Base-by-base conservation (phyloP, 2,797 vertebrate genomes). In the Syncerus caffer region DNA sequence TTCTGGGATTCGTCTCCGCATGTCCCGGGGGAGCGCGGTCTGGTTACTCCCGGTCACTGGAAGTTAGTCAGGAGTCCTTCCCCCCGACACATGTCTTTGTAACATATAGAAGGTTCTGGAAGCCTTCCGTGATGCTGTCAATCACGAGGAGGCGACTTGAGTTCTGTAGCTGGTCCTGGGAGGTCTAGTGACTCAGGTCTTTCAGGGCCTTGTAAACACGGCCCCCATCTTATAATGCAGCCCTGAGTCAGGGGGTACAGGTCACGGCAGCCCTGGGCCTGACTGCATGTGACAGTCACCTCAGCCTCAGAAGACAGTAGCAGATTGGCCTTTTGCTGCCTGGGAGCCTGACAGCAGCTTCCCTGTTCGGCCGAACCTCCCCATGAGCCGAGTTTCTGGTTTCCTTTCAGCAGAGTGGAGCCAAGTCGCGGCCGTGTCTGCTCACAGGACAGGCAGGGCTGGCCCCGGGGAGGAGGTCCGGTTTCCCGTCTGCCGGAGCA, bases 21-120 rank as follows among this genome's bases (percentile, higher is more conserved):
- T 21, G 84, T 94, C 86, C 88, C 15, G 1, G 85, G 31, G 92
- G 85, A 67, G 29, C 2, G 0, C 42, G 27, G 38, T 11, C 3
- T 4, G 83, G 67, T 86, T 71, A 88, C 85, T 93, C 60, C 23
- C 1, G 27, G 64, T 85, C 62, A 34, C 82, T 83, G 60, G 62
- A 51, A 71, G 85, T 57, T 62, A 25, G 14, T 15, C 10, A 45
- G 87, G 86, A 97, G 67, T 8, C 45, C 45, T 45, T 11, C 58
- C 38, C 3, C 4, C 9, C 57, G 21, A 16, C 29, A 80, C 60
- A 29, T 4, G 25, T 45, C 7, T 87, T 85, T 93, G 34, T 55
- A 55, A 64, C n/a, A 1, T 29, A 23, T 9, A 42, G 71, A 95
- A 89, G 25, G 60, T 92, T 89, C 85, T 79, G 51, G 97, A 92